Conservation (phyloP, 2,888 invertebrate species). For the Eupithecia abbreviata region DNA sequence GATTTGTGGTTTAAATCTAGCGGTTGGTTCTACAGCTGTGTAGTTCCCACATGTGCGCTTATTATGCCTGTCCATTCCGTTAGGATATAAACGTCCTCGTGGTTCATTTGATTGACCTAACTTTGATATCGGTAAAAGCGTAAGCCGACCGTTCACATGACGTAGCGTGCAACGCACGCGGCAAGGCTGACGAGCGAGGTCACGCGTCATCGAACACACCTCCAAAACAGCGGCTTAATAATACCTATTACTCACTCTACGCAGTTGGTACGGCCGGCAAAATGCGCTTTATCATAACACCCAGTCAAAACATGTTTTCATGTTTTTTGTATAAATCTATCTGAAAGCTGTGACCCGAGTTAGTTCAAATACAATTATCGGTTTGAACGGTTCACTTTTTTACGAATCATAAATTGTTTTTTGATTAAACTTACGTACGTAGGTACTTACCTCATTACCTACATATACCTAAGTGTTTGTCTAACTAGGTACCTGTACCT, state of each 20-base stretch:
- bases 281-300: not conserved
- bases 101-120: too few species aligned
- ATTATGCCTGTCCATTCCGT: too few species aligned
- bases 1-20: too few species aligned
- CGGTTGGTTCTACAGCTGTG: too few species aligned
- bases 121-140: too few species aligned
- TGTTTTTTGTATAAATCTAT: slow-evolving; percentile 4
- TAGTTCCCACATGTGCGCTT: too few species aligned
- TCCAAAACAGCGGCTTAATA: slow-evolving; percentile 1
- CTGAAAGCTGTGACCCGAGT: not conserved
- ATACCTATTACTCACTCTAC: not conserved
- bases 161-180: not conserved
- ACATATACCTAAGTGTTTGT: not conserved
- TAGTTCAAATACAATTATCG: not conserved
- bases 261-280: slow-evolving; percentile 4
- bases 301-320: slow-evolving; percentile 12
- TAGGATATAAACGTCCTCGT: too few species aligned
- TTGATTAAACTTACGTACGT: too few species aligned
- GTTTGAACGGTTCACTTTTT: not conserved
- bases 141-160: not conserved
- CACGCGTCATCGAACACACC: slow-evolving; percentile 8
- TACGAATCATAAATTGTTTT: too few species aligned
- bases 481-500: too few species aligned
- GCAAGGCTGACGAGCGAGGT: not conserved
- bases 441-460: too few species aligned